Evolutionary conservation across 1,140 invertebrate species (phyloP), one percentile per base, ranked within the genome.

Genomic region (Drosophila gunungcola): DNA sequence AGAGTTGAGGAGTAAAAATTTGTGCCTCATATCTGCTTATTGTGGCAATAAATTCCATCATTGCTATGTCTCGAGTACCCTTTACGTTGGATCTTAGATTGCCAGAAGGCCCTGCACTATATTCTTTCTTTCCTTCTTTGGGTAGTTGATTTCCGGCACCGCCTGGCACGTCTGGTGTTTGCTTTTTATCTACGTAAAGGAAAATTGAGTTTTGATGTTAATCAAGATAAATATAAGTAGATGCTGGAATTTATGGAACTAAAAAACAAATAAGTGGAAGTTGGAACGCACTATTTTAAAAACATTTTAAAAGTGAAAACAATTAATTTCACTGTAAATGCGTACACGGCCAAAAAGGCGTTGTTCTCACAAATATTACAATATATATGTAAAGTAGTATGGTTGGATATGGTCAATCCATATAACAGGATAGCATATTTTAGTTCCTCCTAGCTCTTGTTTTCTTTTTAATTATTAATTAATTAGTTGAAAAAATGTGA

Each of bases 291-390:
- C 32, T 34, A 34, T 21, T 34, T 34, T 5, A n/a, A 42, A 13
- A 42, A 42, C 41, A 6, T n/a, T 42, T 42, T 4, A 13, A 42
- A 42, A 42, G 39, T 42, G 41, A 42, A 13, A 42, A 42, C 41
- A 6, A 42, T 13, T 42, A 42, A 42, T 42, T 42, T 5, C 6
- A 42, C 39, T 42, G n/a, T 42, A 42, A 42, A 42, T n/a, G 39
- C 39, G 39, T 42, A 42, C 39, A 42, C n/a, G n/a, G 39, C 39
- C 39, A 42, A 42, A 12, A 42, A 42, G n/a, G 39, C n/a, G 39
- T 13, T 13, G 4, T 42, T 42, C 41, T 42, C 41, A 42, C 41
- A 42, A 42, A 42, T 42, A 12, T 13, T 13, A 42, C n/a, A 42
- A 42, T 13, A 42, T 42, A 42, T 16, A 12, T 42, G 41, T 16